Evolutionary conservation across 2,113 vertebrate species (phyloP).

Genomic region (Potamarius usumacintae): DNA sequence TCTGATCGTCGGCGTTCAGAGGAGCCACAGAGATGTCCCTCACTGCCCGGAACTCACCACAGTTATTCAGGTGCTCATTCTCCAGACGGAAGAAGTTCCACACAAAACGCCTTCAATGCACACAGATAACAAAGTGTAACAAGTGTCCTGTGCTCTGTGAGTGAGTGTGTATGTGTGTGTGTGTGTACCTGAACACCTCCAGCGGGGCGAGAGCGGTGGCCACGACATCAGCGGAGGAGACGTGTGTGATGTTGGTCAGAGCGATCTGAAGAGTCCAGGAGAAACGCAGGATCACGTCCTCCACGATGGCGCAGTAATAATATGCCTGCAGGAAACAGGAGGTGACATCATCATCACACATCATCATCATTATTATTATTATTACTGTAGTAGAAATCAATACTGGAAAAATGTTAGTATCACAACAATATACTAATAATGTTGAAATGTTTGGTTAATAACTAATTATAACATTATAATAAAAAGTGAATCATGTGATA

Average conservation of each 20-base stretch:
- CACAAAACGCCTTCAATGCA: slow-evolving; percentile 86
- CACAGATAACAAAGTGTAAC: neutral
- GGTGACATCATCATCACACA: slow-evolving; percentile 31
- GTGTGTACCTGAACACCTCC: slow-evolving; percentile 90
- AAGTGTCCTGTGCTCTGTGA: neutral
- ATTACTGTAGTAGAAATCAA: neutral
- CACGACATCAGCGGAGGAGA: slow-evolving; percentile 81
- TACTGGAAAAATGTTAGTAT: neutral
- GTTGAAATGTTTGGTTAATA: neutral
- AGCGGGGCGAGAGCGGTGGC: slow-evolving; percentile 91
- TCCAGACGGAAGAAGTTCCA: slow-evolving; percentile 99
- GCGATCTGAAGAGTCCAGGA: slow-evolving; percentile 95
- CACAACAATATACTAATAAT: too few relatives aligned
- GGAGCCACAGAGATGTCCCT: slow-evolving; percentile 97
- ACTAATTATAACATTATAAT: neutral
- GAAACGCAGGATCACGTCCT: slow-evolving; percentile 94
- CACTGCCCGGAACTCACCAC: slow-evolving; percentile 96
- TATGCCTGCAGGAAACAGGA: slow-evolving; percentile 81
- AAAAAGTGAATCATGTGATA: neutral
- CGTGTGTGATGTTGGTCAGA: slow-evolving; percentile 76
- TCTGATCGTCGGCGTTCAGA: slow-evolving; percentile 95
- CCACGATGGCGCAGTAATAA: slow-evolving; percentile 96
- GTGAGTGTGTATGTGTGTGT: slow-evolving; percentile 12
- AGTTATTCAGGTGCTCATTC: slow-evolving; percentile 99
- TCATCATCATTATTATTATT: neutral